Percentiles rank a stretch among this genome's conserved stretches.
Evolutionary conservation across 2,888 invertebrate species (phyloP).

Genomic region (Empis stercorea): DNA sequence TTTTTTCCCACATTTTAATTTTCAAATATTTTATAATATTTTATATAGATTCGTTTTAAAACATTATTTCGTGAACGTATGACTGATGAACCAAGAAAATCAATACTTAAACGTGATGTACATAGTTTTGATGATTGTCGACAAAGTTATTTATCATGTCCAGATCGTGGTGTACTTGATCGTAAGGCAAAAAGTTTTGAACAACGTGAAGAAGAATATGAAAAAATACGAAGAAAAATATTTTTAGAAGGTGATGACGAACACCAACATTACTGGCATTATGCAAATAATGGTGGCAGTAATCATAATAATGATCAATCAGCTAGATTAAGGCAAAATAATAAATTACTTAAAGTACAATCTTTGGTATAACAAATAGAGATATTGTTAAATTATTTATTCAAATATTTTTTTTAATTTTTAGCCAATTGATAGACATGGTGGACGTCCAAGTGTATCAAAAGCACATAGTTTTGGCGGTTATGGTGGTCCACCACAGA

Average conservation of each 20-base stretch:
- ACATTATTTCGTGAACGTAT: slow-evolving; percentile 56
- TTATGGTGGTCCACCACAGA: slow-evolving; percentile 44
- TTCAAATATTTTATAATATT: slow-evolving; percentile 1
- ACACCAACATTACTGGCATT: slow-evolving; percentile 28
- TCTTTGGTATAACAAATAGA: slow-evolving; percentile 10
- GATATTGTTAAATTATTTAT: background rate
- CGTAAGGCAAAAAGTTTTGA: slow-evolving; percentile 75
- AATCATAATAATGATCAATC: slow-evolving; percentile 17
- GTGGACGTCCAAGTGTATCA: slow-evolving; percentile 45
- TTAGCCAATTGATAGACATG: slow-evolving; percentile 28
- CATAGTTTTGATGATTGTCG: slow-evolving; percentile 64
- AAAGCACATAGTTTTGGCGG: slow-evolving; percentile 86
- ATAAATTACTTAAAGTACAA: slow-evolving; percentile 33
- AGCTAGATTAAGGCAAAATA: slow-evolving; percentile 26
- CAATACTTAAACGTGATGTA: slow-evolving; percentile 71
- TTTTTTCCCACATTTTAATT: background rate
- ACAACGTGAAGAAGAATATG: slow-evolving; percentile 83
- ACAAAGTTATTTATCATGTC: slow-evolving; percentile 40
- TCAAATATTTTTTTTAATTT: background rate
- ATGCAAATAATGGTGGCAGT: slow-evolving; percentile 43
- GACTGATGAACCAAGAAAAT: slow-evolving; percentile 54
- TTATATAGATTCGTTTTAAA: slow-evolving; percentile 54
- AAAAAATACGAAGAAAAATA: slow-evolving; percentile 71
- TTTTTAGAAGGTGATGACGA: slow-evolving; percentile 40
- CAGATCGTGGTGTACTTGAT: slow-evolving; percentile 52